Base-by-base conservation (phyloP, 2,113 vertebrate genomes). In the Ranitomeya imitator region DNA sequence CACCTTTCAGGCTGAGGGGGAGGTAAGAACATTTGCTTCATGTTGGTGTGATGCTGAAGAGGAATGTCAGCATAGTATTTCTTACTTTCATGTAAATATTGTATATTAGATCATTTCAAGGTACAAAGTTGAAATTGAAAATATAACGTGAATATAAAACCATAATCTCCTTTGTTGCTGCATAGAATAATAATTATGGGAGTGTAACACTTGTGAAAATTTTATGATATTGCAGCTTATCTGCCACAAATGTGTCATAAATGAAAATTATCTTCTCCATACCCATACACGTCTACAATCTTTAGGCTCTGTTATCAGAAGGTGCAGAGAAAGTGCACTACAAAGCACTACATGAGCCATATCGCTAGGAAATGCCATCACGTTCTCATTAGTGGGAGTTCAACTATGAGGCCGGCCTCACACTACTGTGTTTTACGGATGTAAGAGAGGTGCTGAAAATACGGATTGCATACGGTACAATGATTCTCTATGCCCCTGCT, bases 1-100 rank as follows among this genome's bases (percentile, higher is more conserved):
- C 74, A 78, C 85, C 74, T 78, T 76, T 65, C n/a, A 31, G 57
- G 55, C 37, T 63, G 85, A 63, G 85, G 73, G 59, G 85, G 57
- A 78, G 52, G 55, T 63, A 63, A 78, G 73, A 79, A 78, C 74
- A 86, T 86, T 86, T 78, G 74, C 74, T 78, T 86, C 85, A 86
- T 63, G 73, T 86, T 63, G 52, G 31, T 78, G 61, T 86, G 76
- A 77, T 52, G 69, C 71, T 77, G 16, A 77, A 85, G 26, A 71
- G 65, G 65, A 85, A 85, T 81, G 79, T 61, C 51, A 81, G 15
- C 31, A 81, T 67, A n/a, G 18, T 6, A 69, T 69, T 69, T 83
- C 45, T 54, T 21, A 61, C 57, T 57, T 80, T 61, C 16, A 59
- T 67, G 18, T 45, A 65, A 65, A 51, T 45, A 65, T 65, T 79